Percentiles rank a stretch among this genome's conserved stretches.
phyloP scores from a whole-genome alignment of 2,797 vertebrate genomes.

The Pteronotus mesoamericanus region DNA sequence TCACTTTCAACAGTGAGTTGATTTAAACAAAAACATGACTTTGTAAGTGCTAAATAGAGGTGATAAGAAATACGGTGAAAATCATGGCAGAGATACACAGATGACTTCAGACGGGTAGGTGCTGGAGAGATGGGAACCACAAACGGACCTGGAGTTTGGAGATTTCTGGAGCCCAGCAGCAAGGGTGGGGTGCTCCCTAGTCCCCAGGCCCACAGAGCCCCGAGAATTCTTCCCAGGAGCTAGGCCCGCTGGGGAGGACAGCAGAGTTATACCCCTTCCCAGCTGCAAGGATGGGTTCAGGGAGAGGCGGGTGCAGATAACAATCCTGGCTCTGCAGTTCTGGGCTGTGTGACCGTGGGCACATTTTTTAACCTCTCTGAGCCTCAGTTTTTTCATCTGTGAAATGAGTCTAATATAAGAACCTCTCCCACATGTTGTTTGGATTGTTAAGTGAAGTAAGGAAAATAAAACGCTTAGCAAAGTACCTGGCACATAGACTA shows the following conservation, averaged over 20 bases:
- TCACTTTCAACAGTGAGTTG: neutral
- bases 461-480: conserved; percentile 25
- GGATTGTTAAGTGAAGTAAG: neutral
- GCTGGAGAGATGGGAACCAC: neutral
- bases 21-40: neutral
- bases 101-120: neutral
- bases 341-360: neutral
- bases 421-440: neutral
- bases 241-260: neutral
- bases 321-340: neutral
- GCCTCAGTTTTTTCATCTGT: neutral
- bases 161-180: neutral
- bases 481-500: neutral
- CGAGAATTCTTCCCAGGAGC: neutral
- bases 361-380: neutral
- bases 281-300: neutral
- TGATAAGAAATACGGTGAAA: neutral
- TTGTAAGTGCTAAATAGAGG: neutral
- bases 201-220: neutral
- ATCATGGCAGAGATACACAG: neutral
- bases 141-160: neutral
- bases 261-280: neutral
- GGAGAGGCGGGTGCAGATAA: neutral
- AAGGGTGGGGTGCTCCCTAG: neutral
- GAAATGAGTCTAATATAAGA: neutral